phyloP scores from a whole-genome alignment of 2,888 invertebrate genomes.

The Dasypogon diadema region DNA sequence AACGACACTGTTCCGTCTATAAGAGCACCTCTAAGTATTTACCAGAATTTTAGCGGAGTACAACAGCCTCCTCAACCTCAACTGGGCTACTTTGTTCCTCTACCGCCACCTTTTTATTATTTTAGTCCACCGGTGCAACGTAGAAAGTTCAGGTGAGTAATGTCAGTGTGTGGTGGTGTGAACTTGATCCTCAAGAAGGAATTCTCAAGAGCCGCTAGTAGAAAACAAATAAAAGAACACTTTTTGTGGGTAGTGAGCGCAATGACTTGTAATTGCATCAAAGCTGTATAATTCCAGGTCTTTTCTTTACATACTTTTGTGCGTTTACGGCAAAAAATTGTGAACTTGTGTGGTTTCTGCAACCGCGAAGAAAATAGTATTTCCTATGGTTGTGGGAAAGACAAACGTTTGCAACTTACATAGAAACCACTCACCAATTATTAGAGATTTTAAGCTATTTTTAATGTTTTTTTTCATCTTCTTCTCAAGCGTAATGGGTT shows the following conservation, averaged over 20 bases:
- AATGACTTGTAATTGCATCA: not conserved
- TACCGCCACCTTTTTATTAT: constrained; percentile 67
- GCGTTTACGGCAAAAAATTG: not conserved
- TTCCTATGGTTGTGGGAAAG: not conserved
- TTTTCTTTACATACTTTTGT: not conserved
- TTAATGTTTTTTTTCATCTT: too few relatives aligned
- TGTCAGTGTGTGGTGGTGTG: constrained; percentile 1
- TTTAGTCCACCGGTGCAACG: constrained; percentile 66
- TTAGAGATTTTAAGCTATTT: too few relatives aligned
- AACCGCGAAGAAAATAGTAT: not conserved
- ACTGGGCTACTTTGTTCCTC: constrained; percentile 74
- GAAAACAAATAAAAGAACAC: not conserved
- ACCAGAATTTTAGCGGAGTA: constrained; percentile 59
- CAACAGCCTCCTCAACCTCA: constrained; percentile 62
- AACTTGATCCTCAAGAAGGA: not conserved
- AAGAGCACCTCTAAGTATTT: constrained; percentile 62
- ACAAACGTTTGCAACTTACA: too few relatives aligned
- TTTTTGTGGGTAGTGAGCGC: not conserved
- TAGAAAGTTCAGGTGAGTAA: constrained; percentile 62
- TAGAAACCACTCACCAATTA: too few relatives aligned
- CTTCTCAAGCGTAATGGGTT: too few relatives aligned
- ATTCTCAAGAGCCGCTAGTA: not conserved
- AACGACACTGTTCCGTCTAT: constrained; percentile 52
- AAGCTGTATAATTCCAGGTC: too few relatives aligned
- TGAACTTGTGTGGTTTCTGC: not conserved